Evolutionary conservation across 2,888 invertebrate genomes (phyloP), one percentile per base, ranked within the genome.

Genomic region (Deilephila elpenor): DNA sequence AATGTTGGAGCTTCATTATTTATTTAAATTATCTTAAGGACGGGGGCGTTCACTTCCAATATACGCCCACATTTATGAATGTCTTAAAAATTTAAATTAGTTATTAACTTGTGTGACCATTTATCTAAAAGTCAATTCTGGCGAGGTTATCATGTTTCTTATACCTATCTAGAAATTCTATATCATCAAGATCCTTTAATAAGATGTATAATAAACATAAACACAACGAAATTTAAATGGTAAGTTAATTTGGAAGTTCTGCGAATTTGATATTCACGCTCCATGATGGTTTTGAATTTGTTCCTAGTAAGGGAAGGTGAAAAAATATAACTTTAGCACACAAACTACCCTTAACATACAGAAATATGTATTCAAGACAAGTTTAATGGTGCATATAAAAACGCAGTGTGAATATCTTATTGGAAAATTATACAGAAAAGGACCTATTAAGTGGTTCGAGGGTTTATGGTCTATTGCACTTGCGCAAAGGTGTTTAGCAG

Each of bases 401-500:
- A 11, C 20, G 34, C 6, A 32, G 34, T n/a, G n/a, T 62, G n/a
- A n/a, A 34, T n/a, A 34, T 62, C 8, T 62, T 34, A 62, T n/a
- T 32, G 19, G 11, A 44, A 44, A 37, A 44, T 64, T 44, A 64
- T 64, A 64, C 37, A 44, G 37, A 44, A 37, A 62, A 14, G 64
- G 8, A 44, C 44, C 20, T 20, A 44, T 67, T 20, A 67, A 44
- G 19, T 34, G 37, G 67, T 44, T 67, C 64, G 44, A 67, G 51
- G 51, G 44, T 44, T 64, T 67, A 67, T 74, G 77, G 79, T 77
- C 76, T 77, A 78, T 75, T 79, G 82, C 78, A 80, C 79, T 72
- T 78, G 77, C 76, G 78, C 73, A 73, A 78, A 78, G 75, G 77
- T 75, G 73, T 77, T 77, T 75, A 80, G 78, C 77, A 79, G 79